Base-by-base conservation (phyloP, 2,888 invertebrate species). In the Pantelozetes paolii region DNA sequence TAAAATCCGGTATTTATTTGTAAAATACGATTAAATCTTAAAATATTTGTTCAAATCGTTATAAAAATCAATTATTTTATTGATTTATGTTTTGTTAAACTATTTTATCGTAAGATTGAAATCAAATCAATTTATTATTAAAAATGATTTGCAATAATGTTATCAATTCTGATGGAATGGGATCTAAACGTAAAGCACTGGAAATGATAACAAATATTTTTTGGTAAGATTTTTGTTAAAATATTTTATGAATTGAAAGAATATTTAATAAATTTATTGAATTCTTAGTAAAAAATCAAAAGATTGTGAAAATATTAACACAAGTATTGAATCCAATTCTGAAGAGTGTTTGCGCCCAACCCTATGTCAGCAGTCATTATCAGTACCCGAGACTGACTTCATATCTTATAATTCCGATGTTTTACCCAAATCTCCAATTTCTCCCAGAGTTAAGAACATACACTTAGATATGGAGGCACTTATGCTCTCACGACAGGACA, bases 401-500 rank as follows among this genome's bases (percentile, higher is more conserved):
- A 23, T 20, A 1, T 71, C 71, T 5, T 42, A 30, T 48, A 1
- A 11, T 54, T 45, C 48, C 3, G 54, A 71, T 5, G 20, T 20
- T 54, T 26, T 32, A 13, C 74, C 71, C 2, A 57, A 70, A 20
- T 77, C 76, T 26, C 77, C 78, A 6, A 71, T 76, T 26, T 76
- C 76, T 23, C 75, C 76, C 6, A 54, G 74, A n/a, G 73, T 75
- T n/a, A 77, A 77, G n/a, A 77, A 77, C 62, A 69, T 78, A 13
- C 72, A 78, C 30, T 72, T 90, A 83, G 91, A 91, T 81, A 91
- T 91, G 90, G 90, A 91, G 82, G 89, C 90, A 30, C 84, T 91
- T 59, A 86, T 90, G 79, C 85, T 90, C 64, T 91, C 91, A 11
- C 85, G 91, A 76, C 90, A 91, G 82, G 91, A 92, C 82, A 91